Evolutionary conservation across 2,888 invertebrate species (phyloP).

Genomic region (Drosophila percnosoma): DNA sequence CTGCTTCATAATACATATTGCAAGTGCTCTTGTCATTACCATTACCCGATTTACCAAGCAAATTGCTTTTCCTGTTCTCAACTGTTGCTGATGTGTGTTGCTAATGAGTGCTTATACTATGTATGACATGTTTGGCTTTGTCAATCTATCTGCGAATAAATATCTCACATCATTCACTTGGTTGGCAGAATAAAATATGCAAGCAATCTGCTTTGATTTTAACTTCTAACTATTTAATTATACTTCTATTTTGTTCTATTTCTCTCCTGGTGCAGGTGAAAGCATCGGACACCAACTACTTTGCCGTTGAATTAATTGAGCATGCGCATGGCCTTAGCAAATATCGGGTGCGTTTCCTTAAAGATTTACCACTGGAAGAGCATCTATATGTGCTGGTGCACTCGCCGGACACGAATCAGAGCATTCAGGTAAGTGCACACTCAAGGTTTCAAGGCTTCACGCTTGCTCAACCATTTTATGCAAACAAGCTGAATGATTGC

Average conservation of each 20-base stretch:
- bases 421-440: constrained; percentile 79
- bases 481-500: not conserved
- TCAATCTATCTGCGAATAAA: constrained; percentile 12
- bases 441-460: not conserved
- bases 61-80: not conserved
- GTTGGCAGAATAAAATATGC: not conserved
- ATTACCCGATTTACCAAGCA: not conserved
- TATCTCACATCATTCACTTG: constrained; percentile 9
- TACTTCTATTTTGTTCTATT: constrained; percentile 12
- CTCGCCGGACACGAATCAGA: constrained; percentile 84
- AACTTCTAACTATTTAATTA: constrained; percentile 17
- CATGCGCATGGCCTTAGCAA: constrained; percentile 82
- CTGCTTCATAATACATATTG: constrained; percentile 14
- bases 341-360: constrained; percentile 81
- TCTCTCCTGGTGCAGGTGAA: constrained; percentile 74
- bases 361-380: constrained; percentile 79
- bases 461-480: not conserved
- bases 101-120: constrained; percentile 38
- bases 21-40: not conserved
- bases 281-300: constrained; percentile 82
- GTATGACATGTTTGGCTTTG: constrained; percentile 2
- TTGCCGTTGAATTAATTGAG: constrained; percentile 78
- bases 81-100: constrained; percentile 3
- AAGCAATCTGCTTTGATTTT: not conserved
- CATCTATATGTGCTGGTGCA: constrained; percentile 81